Conservation (phyloP, 2,888 invertebrate species). For the Hypomecis atomaria region DNA sequence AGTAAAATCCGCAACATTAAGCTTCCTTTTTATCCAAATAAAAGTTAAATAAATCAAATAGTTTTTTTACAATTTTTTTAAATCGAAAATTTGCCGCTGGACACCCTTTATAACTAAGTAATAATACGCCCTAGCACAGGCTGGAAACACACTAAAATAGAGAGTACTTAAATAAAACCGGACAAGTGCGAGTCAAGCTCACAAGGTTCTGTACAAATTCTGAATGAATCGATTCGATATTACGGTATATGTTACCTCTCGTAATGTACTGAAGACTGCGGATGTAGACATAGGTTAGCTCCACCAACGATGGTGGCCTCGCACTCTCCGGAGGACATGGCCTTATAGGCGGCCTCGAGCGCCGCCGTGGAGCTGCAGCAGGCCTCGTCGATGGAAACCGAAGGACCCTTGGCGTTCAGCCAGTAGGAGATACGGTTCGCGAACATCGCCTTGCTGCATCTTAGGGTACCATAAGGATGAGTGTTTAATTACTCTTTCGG, state of each 20-base stretch:
- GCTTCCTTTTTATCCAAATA: too few species aligned
- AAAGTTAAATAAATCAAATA: too few species aligned
- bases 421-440: constrained; percentile 64
- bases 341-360: constrained; percentile 53
- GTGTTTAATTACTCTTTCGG: too few species aligned
- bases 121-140: too few species aligned
- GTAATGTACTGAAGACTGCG: constrained; percentile 60
- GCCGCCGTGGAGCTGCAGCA: constrained; percentile 54
- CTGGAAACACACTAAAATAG: too few species aligned
- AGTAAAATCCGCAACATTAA: too few species aligned
- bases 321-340: constrained; percentile 55
- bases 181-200: too few species aligned
- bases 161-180: too few species aligned
- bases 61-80: too few species aligned
- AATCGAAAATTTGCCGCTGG: too few species aligned
- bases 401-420: constrained; percentile 61
- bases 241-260: constrained; percentile 29
- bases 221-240: background rate
- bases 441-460: constrained; percentile 55
- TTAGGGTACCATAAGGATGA: constrained; percentile 22
- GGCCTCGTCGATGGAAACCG: constrained; percentile 52
- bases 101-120: too few species aligned
- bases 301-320: constrained; percentile 85
- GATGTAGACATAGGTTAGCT: constrained; percentile 55
- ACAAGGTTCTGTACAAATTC: too few species aligned